A percentile compares a stretch with the other conserved stretches of the same genome.
These are phyloP conservation scores for Colius striatus DNA, from an alignment of 2,113 vertebrate species.

Conservation along the genomic window DNA sequence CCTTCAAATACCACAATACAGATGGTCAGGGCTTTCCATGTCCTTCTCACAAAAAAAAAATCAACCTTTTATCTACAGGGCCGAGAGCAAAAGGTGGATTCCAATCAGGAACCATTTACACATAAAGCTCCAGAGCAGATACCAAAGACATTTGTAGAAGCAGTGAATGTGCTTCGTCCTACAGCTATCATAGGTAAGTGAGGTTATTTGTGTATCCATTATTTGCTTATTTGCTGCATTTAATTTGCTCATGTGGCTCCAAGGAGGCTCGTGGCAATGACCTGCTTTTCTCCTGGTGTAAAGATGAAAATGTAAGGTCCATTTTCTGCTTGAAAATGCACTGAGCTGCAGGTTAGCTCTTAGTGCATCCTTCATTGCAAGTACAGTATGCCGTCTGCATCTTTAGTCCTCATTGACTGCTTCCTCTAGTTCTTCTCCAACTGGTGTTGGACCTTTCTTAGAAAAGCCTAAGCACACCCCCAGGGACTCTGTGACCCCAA, in stretches of 20 bases:
- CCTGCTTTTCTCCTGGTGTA: not conserved
- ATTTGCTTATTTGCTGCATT: not conserved
- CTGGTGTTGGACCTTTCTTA: not conserved
- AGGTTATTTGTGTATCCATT: rapidly evolving
- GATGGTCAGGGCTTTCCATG: rapidly evolving
- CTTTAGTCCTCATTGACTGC: not conserved
- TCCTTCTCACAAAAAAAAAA: not conserved
- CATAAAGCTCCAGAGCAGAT: constrained; percentile 81
- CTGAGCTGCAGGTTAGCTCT: not conserved
- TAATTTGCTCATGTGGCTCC: rapidly evolving
- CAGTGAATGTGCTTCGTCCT: constrained; percentile 89
- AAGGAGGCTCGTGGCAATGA: not conserved
- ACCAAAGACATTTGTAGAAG: constrained; percentile 87
- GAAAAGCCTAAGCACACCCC: not conserved
- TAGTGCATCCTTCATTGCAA: not conserved
- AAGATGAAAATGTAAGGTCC: not conserved
- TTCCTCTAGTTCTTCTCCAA: not conserved
- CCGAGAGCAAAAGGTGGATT: constrained; percentile 79
- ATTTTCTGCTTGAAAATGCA: rapidly evolving
- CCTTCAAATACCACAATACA: rapidly evolving
- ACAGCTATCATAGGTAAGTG: constrained; percentile 92
- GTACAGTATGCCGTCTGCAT: not conserved
- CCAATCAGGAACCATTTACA: constrained; percentile 87
- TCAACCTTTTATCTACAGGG: constrained; percentile 71
- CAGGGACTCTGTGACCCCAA: not conserved